Evolutionary conservation across 2,113 vertebrate genomes (phyloP), one percentile per base, ranked within the genome.

Genomic region (Hyperopisus bebe): DNA sequence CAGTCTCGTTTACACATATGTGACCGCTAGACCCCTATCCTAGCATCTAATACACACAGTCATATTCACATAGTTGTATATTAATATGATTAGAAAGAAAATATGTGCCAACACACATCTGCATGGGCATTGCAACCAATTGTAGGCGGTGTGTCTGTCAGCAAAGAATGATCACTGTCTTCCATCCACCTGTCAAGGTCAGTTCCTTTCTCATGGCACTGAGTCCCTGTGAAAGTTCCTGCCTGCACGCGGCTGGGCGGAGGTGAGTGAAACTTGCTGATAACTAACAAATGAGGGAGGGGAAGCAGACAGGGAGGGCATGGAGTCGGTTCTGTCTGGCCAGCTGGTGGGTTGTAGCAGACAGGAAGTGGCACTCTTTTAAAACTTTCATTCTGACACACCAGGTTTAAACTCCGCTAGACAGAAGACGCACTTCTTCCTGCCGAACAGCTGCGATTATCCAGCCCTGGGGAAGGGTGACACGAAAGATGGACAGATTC

Each of bases 141-240:
- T 31, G n/a, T 31, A 31, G 62, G 62, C 62, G 0, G 62, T 70
- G 21, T 44, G 21, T 5, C 47, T 50, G 83, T 85, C 42, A 39
- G 70, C 19, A 5, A 11, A 47, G 24, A 39, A 74, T 39, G 27
- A 39, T 24, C 44, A 1, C 66, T 80, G 70, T 17, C 88, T 44
- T 19, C 17, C 39, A 35, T 24, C 15, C 44, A n/a, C 55, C 17
- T 24, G 24, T 17, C 31, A 17, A 17, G 62, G 62, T 46, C n/a
- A 62, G 47, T 50, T 88, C 88, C n/a, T 50, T 48, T 58, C 87
- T 74, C 47, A 47, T 88, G 88, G 42, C 66, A 88, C 27, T 8
- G n/a, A 19, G 44, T 5, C 9, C 15, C 47, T 17, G 66, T 77
- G 66, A 50, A 15, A 9, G 13, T 50, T 27, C 31, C 66, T 21